Evolutionary conservation across 2,888 invertebrate species (phyloP).

Genomic region (Cataglyphis altisquamis): DNA sequence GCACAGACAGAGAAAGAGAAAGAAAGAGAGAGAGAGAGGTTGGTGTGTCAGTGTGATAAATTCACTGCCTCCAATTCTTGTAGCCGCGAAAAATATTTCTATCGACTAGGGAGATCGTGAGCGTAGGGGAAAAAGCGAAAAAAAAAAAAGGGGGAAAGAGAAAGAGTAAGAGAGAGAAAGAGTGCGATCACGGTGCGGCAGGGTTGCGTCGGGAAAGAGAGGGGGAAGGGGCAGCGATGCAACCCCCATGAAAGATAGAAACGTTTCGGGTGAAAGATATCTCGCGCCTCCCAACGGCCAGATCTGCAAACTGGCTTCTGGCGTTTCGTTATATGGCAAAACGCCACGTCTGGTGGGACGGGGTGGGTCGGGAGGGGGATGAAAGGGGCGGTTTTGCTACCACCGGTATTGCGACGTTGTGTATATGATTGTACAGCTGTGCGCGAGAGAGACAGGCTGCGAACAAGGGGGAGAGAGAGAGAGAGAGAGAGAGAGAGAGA

Average conservation of each 20-base stretch:
- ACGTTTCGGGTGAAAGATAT: conserved; percentile 55
- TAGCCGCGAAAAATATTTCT: conserved; percentile 59
- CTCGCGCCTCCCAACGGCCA: conserved; percentile 51
- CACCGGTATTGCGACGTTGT: conserved; percentile 46
- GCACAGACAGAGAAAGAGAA: not conserved
- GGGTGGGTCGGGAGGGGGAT: not conserved
- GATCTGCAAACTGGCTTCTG: conserved; percentile 58
- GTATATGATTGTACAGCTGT: conserved; percentile 47
- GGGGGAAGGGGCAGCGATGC: not conserved
- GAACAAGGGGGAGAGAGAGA: conserved; percentile 15
- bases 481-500: not conserved
- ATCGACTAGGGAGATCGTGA: conserved; percentile 55
- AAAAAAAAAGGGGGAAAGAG: not conserved
- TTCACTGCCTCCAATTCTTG: conserved; percentile 42
- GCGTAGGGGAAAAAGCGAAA: not conserved
- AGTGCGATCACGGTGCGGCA: not conserved
- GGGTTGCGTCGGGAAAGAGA: not conserved
- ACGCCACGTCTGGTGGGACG: conserved; percentile 44
- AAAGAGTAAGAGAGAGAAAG: conserved; percentile 14
- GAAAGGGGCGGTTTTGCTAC: conserved; percentile 44
- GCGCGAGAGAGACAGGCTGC: conserved; percentile 13
- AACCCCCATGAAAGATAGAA: conserved; percentile 44
- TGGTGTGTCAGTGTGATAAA: conserved; percentile 68
- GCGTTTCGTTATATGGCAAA: conserved; percentile 56
- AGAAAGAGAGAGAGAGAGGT: conserved; percentile 27